Percentiles rank a stretch among this genome's conserved stretches.
phyloP scores from a whole-genome alignment of 2,113 vertebrate species.

The Cyanistes caeruleus region DNA sequence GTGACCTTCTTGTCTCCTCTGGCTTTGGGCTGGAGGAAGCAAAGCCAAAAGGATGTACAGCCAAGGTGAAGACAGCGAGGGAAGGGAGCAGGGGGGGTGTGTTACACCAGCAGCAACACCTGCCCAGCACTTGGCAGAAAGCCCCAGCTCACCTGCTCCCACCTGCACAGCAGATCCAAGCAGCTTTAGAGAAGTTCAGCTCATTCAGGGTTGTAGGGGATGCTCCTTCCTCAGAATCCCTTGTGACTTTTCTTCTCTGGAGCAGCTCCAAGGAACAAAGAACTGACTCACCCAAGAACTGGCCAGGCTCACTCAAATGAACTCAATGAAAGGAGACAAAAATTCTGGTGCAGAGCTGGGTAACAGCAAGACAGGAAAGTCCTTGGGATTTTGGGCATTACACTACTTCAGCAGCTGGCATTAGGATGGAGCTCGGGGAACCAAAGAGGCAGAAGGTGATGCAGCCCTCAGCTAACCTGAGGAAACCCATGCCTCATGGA shows the following conservation, averaged over 20 bases:
- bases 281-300: not conserved
- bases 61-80: not conserved
- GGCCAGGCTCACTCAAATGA: not conserved
- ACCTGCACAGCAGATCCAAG: not conserved
- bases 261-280: not conserved
- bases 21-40: not conserved
- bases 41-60: slow-evolving; percentile 4
- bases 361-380: not conserved
- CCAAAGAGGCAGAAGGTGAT: not conserved
- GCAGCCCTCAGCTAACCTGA: not conserved
- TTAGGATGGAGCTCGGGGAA: not conserved
- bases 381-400: not conserved
- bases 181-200: not conserved
- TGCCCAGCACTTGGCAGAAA: not conserved
- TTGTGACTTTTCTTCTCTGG: not conserved
- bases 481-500: not conserved
- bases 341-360: not conserved
- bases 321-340: not conserved
- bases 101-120: not conserved
- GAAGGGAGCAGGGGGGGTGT: not conserved
- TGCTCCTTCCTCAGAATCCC: not conserved
- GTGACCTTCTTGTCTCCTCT: not conserved
- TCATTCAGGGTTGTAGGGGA: fast-evolving
- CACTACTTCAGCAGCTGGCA: not conserved
- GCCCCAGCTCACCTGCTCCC: not conserved